Evolutionary conservation across 2,797 vertebrate genomes (phyloP).

Genomic region (Chanos chanos): DNA sequence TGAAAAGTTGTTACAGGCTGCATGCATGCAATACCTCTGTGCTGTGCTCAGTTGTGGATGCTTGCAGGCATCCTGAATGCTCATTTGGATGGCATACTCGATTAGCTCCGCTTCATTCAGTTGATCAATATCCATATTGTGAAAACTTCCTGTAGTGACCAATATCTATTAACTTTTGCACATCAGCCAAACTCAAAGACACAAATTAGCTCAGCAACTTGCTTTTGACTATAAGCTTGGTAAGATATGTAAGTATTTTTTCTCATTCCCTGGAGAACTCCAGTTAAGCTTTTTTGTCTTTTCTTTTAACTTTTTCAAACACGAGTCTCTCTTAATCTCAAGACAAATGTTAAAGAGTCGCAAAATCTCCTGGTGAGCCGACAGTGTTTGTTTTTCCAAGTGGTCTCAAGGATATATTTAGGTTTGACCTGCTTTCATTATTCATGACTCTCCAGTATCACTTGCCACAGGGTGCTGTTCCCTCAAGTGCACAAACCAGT

Average conservation of each 20-base stretch:
- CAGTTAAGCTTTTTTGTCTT: too few species aligned
- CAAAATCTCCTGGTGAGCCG: not conserved
- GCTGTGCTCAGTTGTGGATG: constrained; percentile 41
- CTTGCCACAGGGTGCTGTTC: constrained; percentile 32
- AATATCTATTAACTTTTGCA: not conserved
- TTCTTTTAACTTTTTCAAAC: not conserved
- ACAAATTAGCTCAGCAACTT: not conserved
- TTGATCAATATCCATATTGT: constrained; percentile 71
- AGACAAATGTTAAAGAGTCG: not conserved
- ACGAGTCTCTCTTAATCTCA: not conserved
- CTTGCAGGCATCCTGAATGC: constrained; percentile 74
- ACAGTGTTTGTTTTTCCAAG: constrained; percentile 64
- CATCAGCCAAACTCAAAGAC: not conserved
- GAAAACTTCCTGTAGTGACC: not conserved
- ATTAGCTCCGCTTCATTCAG: constrained; percentile 73
- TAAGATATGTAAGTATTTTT: too few species aligned
- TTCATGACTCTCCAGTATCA: constrained; percentile 45
- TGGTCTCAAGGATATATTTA: constrained; percentile 79
- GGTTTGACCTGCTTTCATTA: constrained; percentile 76
- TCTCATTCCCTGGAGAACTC: too few species aligned
- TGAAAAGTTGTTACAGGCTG: not conserved
- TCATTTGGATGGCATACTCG: constrained; percentile 75
- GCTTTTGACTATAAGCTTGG: not conserved
- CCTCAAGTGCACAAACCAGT: constrained; percentile 45
- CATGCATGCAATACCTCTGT: constrained; percentile 65